These are phyloP conservation scores for Apis florea DNA, from an alignment of 1,140 invertebrate species.

Conservation along the genomic window DNA sequence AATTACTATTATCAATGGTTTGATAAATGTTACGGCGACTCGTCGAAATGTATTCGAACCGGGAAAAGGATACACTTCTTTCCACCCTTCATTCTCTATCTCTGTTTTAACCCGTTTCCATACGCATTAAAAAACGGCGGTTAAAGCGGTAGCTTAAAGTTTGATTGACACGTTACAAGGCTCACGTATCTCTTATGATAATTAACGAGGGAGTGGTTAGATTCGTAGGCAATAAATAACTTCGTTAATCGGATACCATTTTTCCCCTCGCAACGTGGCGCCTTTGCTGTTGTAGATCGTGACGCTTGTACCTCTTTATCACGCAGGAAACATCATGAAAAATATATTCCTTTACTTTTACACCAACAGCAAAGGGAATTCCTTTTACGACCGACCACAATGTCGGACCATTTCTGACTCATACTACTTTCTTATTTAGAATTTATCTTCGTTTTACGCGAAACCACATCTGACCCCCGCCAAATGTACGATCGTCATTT, in stretches of 20 bases:
- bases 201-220: conserved; percentile 6
- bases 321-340: background rate
- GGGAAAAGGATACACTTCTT: background rate
- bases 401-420: conserved; percentile 6
- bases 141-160: background rate
- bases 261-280: background rate
- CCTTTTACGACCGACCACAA: background rate
- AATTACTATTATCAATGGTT: too few relatives aligned
- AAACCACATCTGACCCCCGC: background rate
- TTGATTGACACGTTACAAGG: background rate
- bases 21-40: background rate
- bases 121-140: background rate
- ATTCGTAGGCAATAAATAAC: background rate
- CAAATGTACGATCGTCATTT: conserved; percentile 1
- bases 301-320: too few relatives aligned
- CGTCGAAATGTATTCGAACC: background rate
- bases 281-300: background rate
- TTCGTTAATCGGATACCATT: background rate
- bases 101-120: background rate
- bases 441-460: conserved; percentile 8
- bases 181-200: conserved; percentile 10
- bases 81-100: background rate
- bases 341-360: background rate
- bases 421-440: conserved; percentile 11
- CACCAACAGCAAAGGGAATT: background rate